phyloP scores from a whole-genome alignment of 2,113 vertebrate species.

The Seriola aureovittata region DNA sequence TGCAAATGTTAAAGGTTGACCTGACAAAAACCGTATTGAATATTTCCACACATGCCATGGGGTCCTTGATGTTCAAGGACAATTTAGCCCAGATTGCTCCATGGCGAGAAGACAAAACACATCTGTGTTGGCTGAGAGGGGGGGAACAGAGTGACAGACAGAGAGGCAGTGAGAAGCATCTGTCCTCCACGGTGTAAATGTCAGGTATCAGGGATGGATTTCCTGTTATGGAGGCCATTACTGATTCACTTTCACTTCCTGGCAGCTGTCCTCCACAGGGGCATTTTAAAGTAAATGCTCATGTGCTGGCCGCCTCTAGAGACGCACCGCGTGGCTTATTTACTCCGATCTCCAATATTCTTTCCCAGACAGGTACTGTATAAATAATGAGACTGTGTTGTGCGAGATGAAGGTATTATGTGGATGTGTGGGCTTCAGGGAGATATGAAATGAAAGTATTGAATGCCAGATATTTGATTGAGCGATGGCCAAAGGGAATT shows the following conservation, averaged over 20 bases:
- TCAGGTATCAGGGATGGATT: constrained; percentile 42
- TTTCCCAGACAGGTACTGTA: constrained; percentile 58
- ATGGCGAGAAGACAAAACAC: constrained; percentile 15
- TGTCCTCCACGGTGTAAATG: constrained; percentile 53
- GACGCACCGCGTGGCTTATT: constrained; percentile 42
- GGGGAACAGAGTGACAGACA: constrained; percentile 17
- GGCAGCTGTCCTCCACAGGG: constrained; percentile 49
- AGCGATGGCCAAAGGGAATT: constrained; percentile 47
- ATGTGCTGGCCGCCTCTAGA: constrained; percentile 23
- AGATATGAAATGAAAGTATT: constrained; percentile 65
- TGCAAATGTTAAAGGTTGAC: constrained; percentile 59
- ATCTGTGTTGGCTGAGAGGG: constrained; percentile 8
- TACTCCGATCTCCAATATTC: constrained; percentile 53
- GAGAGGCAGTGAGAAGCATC: constrained; percentile 18
- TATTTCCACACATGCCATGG: constrained; percentile 15
- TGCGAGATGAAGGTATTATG: constrained; percentile 54
- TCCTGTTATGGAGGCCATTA: constrained; percentile 58
- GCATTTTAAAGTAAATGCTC: constrained; percentile 61
- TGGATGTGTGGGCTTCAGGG: constrained; percentile 59
- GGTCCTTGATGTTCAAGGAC: constrained; percentile 23
- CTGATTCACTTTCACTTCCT: constrained; percentile 59
- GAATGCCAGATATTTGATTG: constrained; percentile 62
- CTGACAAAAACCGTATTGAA: constrained; percentile 34
- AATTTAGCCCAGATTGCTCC: constrained; percentile 15
- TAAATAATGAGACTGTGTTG: constrained; percentile 67